Evolutionary conservation across 1,140 invertebrate genomes (phyloP).

Genomic region (Archegozetes longisetosus): DNA sequence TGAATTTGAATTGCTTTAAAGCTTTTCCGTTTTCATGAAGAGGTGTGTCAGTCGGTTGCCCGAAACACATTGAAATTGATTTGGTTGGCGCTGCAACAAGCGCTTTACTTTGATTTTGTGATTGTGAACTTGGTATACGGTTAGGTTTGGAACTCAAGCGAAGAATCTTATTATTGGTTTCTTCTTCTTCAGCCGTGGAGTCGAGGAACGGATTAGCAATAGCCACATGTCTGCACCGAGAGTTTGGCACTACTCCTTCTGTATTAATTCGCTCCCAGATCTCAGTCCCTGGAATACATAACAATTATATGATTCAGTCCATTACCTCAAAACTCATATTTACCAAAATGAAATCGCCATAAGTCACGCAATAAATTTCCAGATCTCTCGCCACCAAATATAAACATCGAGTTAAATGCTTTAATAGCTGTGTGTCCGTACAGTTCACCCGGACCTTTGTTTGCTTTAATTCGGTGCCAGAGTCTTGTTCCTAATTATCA

Average conservation of each 20-base stretch:
- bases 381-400: slow-evolving; percentile 59
- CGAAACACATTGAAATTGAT: slow-evolving; percentile 23
- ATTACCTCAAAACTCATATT: slow-evolving; percentile 19
- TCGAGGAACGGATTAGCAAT: slow-evolving; percentile 22
- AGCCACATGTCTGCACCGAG: slow-evolving; percentile 41
- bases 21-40: slow-evolving; percentile 2
- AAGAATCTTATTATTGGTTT: neutral
- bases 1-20: slow-evolving; percentile 17
- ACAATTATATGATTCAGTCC: neutral
- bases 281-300: slow-evolving; percentile 42
- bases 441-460: slow-evolving; percentile 47
- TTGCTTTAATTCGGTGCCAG: slow-evolving; percentile 46
- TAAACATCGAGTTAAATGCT: slow-evolving; percentile 56
- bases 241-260: slow-evolving; percentile 47
- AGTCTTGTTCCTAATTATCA: slow-evolving; percentile 37
- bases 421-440: slow-evolving; percentile 64
- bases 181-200: slow-evolving; percentile 8
- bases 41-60: slow-evolving; percentile 9
- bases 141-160: neutral
- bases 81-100: slow-evolving; percentile 17
- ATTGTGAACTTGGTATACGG: neutral
- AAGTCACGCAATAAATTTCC: slow-evolving; percentile 57
- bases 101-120: neutral
- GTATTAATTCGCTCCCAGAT: slow-evolving; percentile 56
- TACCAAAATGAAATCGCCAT: slow-evolving; percentile 75